Evolutionary conservation across 2,113 vertebrate genomes (phyloP), one percentile per base, ranked within the genome.

Genomic region (Halichoerus grypus): DNA sequence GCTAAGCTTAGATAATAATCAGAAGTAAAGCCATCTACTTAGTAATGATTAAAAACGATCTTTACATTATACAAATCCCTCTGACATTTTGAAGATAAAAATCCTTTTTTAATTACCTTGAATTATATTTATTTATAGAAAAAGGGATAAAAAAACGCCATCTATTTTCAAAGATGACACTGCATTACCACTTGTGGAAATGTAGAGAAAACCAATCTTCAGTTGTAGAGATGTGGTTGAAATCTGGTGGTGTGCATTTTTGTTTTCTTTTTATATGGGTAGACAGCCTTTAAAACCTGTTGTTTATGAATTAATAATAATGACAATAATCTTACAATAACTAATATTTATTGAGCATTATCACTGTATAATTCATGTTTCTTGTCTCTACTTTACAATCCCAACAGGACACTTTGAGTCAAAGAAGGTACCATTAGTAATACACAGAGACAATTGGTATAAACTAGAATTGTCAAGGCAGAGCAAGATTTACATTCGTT

Each of bases 51-150:
- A 51, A 76, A 79, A 72, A 39, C 21, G 87, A 39, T 67, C 11
- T 85, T 90, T 95, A 36, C 21, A 74, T 36, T 46, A 67, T 79
- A 61, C 3, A 93, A 94, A 94, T 69, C 33, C 7, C 15, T 95
- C 84, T 93, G 79, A 72, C 31, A 93, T 86, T 93, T 95, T 94
- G 26, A 94, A 92, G n/a, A 81, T 31, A 81, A 28, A 88, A 96
- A 24, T 76, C 4, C 42, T 65, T 93, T 71, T 69, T 15, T 69
- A 93, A 77, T 91, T 85, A 89, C 53, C 33, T 72, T 72, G 19
- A 97, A 91, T 81, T 74, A 51, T 65, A 92, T 86, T 89, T 96
- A 92, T 96, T 61, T 79, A 49, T 67, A 81, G 67, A 76, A 94
- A 81, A 15, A 42, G 61, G 3, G 85, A 3, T 57, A 77, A 88